phyloP scores from a whole-genome alignment of 2,888 invertebrate genomes.

The Tenthredo scrophulariae region DNA sequence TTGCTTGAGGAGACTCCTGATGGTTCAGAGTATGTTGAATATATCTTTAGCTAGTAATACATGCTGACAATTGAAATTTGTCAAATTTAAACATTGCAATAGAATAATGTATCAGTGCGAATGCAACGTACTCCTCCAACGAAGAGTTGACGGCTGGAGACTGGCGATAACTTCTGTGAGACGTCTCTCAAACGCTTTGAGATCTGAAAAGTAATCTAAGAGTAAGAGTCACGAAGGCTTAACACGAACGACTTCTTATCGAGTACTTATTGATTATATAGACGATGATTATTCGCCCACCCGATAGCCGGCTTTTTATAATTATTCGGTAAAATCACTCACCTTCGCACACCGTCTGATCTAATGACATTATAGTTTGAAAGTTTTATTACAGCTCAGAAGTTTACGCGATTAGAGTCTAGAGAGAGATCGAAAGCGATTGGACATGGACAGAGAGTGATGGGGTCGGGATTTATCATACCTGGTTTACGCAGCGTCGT shows the following conservation, averaged over 20 bases:
- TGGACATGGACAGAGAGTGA: neutral
- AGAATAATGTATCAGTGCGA: conserved; percentile 15
- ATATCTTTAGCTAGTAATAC: neutral
- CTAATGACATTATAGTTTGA: conserved; percentile 84
- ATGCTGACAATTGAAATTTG: neutral
- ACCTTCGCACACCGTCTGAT: conserved; percentile 96
- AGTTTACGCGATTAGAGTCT: neutral
- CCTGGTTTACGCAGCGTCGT: no score
- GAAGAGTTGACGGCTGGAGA: conserved; percentile 94
- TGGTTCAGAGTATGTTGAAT: neutral
- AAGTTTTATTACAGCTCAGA: neutral
- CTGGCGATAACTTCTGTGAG: conserved; percentile 98
- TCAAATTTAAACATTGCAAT: neutral
- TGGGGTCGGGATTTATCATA: neutral
- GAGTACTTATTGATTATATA: neutral
- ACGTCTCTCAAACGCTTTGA: conserved; percentile 98
- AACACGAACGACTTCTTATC: neutral
- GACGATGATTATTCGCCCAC: neutral
- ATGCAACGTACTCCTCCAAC: conserved; percentile 93
- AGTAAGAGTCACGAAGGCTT: neutral
- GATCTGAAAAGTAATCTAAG: conserved; percentile 82
- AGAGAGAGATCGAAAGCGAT: neutral
- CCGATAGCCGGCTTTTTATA: neutral
- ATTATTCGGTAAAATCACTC: conserved; percentile 66
- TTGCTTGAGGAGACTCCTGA: neutral